Conservation (phyloP, 2,113 vertebrate genomes). For the Typhlomys cinereus region DNA sequence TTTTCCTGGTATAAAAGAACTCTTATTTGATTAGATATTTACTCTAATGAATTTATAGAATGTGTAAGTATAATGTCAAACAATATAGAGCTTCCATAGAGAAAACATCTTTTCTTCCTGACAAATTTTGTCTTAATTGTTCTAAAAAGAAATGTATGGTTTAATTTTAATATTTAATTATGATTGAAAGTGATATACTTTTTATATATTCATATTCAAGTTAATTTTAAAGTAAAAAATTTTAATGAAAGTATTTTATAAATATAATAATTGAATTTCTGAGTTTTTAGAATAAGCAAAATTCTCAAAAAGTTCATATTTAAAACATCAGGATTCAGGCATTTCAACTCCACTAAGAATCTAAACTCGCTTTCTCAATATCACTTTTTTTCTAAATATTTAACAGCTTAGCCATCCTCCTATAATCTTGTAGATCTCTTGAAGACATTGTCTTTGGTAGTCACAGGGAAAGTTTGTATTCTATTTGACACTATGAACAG, state of each 20-base stretch:
- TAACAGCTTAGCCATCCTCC: not conserved
- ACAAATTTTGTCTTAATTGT: not conserved
- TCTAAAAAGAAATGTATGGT: not conserved
- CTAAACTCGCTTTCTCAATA: conserved; percentile 1
- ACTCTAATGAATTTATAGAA: not conserved
- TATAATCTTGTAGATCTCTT: not conserved
- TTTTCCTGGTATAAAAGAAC: not conserved
- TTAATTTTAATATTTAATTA: not conserved
- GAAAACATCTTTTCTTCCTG: not conserved
- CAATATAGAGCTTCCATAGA: not conserved
- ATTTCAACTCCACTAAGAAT: not conserved
- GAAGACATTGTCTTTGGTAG: not conserved
- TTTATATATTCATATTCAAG: conserved; percentile 1
- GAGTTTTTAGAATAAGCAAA: conserved; percentile 30
- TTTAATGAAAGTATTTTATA: conserved; percentile 39
- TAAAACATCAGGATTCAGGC: not conserved
- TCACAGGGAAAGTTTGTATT: not conserved
- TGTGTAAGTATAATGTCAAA: not conserved
- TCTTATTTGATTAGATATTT: not conserved
- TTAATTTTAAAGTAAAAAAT: conserved; percentile 38
- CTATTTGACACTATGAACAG: not conserved
- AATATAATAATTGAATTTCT: conserved; percentile 12
- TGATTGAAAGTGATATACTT: not conserved
- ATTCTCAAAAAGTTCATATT: conserved; percentile 23
- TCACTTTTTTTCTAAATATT: conserved; percentile 35